phyloP scores from a whole-genome alignment of 1,140 invertebrate species.

The Goniozus legneri region DNA sequence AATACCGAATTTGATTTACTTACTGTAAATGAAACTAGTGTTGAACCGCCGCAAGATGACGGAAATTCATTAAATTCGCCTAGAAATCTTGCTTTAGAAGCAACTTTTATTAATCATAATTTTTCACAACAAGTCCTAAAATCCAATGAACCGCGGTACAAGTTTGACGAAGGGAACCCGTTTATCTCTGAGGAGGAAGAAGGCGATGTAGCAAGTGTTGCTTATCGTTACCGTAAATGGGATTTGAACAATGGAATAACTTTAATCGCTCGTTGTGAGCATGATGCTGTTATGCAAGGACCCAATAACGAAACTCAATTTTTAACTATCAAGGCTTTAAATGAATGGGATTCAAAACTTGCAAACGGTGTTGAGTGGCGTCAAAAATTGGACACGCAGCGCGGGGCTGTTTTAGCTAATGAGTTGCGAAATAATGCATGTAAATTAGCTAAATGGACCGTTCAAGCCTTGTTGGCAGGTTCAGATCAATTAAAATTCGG shows the following conservation, averaged over 20 bases:
- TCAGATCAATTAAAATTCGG: conserved; percentile 99
- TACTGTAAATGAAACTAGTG: conserved; percentile 97
- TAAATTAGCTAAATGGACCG: conserved; percentile 99
- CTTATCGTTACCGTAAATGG: conserved; percentile 96
- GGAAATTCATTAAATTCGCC: conserved; percentile 93
- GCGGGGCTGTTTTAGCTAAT: conserved; percentile 96
- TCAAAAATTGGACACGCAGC: conserved; percentile 94
- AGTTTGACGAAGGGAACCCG: conserved; percentile 90
- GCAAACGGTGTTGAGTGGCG: conserved; percentile 98
- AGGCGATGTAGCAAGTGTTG: conserved; percentile 90
- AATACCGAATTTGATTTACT: conserved; percentile 96
- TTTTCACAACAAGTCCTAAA: conserved; percentile 92
- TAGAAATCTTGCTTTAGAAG: conserved; percentile 92
- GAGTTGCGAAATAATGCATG: conserved; percentile 98
- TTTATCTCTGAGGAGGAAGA: conserved; percentile 93
- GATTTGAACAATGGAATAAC: conserved; percentile 90
- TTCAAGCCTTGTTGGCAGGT: conserved; percentile 92
- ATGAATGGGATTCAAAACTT: conserved; percentile 97
- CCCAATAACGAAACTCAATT: conserved; percentile 91
- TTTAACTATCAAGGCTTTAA: conserved; percentile 94
- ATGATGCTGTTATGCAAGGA: conserved; percentile 90
- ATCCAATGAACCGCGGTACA: conserved; percentile 74
- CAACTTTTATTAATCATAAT: conserved; percentile 99
- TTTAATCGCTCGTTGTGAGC: conserved; percentile 91
- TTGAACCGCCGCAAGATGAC: conserved; percentile 96